Conservation (phyloP, 2,797 vertebrate species). For the Pangasius sanitwongsei region DNA sequence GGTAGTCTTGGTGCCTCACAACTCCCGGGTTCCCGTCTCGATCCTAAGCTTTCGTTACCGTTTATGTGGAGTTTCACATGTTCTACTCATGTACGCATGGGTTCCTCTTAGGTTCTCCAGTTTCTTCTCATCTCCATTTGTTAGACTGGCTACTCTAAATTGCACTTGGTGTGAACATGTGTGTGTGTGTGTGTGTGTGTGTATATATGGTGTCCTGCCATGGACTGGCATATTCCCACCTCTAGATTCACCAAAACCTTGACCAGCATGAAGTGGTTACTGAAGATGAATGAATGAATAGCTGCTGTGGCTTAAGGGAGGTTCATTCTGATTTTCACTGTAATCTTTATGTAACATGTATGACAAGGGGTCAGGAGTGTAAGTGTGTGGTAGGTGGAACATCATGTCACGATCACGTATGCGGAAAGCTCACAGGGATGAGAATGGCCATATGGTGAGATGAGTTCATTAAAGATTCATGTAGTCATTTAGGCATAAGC, state of each 20-base stretch:
- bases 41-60: background rate
- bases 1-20: background rate
- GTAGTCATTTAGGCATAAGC: background rate
- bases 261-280: background rate
- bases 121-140: background rate
- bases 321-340: background rate
- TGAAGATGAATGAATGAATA: background rate
- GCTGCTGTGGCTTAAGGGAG: background rate
- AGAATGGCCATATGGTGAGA: constrained; percentile 12
- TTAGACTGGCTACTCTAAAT: background rate
- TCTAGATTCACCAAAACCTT: background rate
- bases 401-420: constrained; percentile 24
- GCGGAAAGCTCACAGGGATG: constrained; percentile 21
- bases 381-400: constrained; percentile 6
- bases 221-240: background rate
- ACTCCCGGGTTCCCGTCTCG: background rate
- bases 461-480: background rate
- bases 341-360: background rate
- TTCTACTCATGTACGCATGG: background rate
- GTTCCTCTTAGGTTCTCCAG: background rate
- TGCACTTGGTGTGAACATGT: background rate
- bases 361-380: constrained; percentile 6
- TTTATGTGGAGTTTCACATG: background rate
- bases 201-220: background rate
- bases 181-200: background rate